Base-by-base conservation (phyloP, 1,140 invertebrate species). In the Camponotus pennsylvanicus region DNA sequence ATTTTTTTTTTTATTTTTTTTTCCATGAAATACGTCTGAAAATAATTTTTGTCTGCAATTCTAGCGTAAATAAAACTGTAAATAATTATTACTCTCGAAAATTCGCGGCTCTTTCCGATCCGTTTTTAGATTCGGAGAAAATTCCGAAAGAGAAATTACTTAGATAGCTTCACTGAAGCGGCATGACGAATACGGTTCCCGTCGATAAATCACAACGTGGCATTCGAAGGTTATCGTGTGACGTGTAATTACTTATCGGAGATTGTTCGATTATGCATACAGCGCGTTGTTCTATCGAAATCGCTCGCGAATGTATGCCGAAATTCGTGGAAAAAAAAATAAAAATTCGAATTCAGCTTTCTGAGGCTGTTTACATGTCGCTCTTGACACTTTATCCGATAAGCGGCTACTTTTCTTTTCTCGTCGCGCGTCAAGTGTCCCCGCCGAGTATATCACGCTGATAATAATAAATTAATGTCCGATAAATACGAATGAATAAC, bases 181-280 rank as follows among this genome's bases (percentile, higher is more conserved):
- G 15, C 70, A 45, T 42, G 52, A 45, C 40, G 64, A 77, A 80
- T 76, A 57, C 82, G 45, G 40, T 34, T 1, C 6, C 5, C 18
- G 1, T 7, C 40, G 71, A 87, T 85, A 88, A 88, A 49, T 73
- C 34, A 69, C 40, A 80, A 70, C 64, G 66, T 73, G 61, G 76
- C 88, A 75, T 49, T 57, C 88, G 86, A 85, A 86, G 88, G 88
- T 88, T 89, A 89, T 89, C 88, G 67, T 78, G 34, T 64, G 57
- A 21, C 15, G 71, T 73, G n/a, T 87, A 88, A 88, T 88, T 88
- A 84, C 49, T 63, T 82, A 67, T 82, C 71, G 40, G 21, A 27
- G 15, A 13, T 75, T 27, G 34, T 89, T 79, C 67, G 73, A 89
- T 88, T 55, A 67, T 69, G 71, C 49, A 57, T 8, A 66, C 49